Evolutionary conservation across 2,888 invertebrate genomes (phyloP).

Genomic region (Villa cingulata): DNA sequence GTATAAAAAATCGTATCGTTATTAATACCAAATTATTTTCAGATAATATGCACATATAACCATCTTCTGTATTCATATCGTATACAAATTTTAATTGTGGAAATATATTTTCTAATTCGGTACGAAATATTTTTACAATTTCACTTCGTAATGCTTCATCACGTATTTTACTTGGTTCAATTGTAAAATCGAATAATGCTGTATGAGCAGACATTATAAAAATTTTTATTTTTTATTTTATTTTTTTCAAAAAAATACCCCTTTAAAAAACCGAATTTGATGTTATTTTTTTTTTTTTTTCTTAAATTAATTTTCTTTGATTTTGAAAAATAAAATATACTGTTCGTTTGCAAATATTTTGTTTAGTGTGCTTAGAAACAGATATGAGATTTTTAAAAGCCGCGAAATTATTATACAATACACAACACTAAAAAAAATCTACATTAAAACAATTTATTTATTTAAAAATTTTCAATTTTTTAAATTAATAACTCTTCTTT

Average conservation of each 20-base stretch:
- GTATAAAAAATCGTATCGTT: slow-evolving; percentile 53
- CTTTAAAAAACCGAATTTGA: too few species aligned
- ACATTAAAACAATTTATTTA: too few species aligned
- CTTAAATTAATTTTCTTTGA: too few species aligned
- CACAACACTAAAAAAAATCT: too few species aligned
- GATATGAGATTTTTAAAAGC: too few species aligned
- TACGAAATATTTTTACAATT: slow-evolving; percentile 52
- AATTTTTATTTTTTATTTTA: slow-evolving; percentile 32
- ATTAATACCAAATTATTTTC: slow-evolving; percentile 57
- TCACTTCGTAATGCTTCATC: slow-evolving; percentile 52
- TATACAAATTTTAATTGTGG: slow-evolving; percentile 54
- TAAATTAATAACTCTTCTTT: too few species aligned
- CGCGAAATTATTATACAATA: too few species aligned
- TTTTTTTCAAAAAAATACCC: not conserved
- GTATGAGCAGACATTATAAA: slow-evolving; percentile 53
- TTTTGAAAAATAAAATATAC: too few species aligned
- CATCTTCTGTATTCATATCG: slow-evolving; percentile 54
- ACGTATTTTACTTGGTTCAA: slow-evolving; percentile 52
- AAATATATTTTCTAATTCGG: slow-evolving; percentile 56
- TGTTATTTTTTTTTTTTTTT: too few species aligned
- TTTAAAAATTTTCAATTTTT: too few species aligned
- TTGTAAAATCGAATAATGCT: slow-evolving; percentile 63
- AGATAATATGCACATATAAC: slow-evolving; percentile 53
- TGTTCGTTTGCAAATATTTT: too few species aligned
- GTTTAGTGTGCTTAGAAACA: too few species aligned